phyloP scores from a whole-genome alignment of 2,888 invertebrate species.

The Hartigia nigra region DNA sequence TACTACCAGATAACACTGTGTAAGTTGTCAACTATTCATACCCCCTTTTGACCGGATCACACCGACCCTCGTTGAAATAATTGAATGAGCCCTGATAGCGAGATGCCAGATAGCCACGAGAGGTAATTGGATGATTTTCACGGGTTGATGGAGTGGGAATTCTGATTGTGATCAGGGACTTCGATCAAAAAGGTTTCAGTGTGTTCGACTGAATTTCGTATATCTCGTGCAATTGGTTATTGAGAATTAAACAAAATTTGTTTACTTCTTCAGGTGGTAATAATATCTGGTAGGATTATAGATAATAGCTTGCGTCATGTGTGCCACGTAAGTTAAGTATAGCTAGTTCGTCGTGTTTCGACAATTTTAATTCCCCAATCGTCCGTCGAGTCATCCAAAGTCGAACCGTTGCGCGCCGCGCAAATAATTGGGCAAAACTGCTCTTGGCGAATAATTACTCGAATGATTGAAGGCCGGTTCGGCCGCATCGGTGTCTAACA shows the following conservation, averaged over 20 bases:
- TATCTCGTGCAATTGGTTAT: background rate
- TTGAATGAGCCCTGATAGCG: slow-evolving; percentile 27
- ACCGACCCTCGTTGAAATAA: slow-evolving; percentile 23
- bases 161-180: background rate
- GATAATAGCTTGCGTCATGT: background rate
- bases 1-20: slow-evolving; percentile 62
- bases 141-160: slow-evolving; percentile 34
- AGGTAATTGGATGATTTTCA: slow-evolving; percentile 63
- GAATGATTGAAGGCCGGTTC: slow-evolving; percentile 43
- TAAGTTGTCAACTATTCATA: slow-evolving; percentile 60
- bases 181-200: background rate
- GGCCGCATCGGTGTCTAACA: slow-evolving; percentile 27
- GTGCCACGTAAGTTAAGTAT: background rate
- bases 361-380: slow-evolving; percentile 61
- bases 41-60: slow-evolving; percentile 20
- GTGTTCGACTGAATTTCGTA: background rate
- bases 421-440: slow-evolving; percentile 56
- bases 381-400: slow-evolving; percentile 23
- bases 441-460: slow-evolving; percentile 53
- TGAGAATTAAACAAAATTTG: background rate
- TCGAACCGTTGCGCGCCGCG: slow-evolving; percentile 27
- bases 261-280: background rate
- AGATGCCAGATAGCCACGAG: slow-evolving; percentile 51
- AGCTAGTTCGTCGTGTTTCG: background rate
- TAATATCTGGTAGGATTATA: background rate